Evolutionary conservation across 1,140 invertebrate genomes (phyloP).

Genomic region (Acromyrmex heyeri): DNA sequence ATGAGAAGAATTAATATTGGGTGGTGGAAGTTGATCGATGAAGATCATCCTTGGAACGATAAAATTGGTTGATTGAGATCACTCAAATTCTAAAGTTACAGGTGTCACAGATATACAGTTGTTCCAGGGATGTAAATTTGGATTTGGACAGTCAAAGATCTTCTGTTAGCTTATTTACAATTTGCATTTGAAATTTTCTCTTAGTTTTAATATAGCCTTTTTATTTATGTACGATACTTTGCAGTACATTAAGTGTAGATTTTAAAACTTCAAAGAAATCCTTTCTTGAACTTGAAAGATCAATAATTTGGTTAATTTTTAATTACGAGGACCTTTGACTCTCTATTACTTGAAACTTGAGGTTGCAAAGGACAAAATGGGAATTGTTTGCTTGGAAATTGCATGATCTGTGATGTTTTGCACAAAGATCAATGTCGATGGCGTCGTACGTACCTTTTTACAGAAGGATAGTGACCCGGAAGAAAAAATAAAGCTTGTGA

Average conservation of each 20-base stretch:
- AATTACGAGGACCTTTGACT: neutral
- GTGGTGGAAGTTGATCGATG: constrained; percentile 1
- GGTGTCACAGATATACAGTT: neutral
- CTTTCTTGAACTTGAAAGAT: neutral
- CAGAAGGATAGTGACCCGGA: constrained; percentile 31
- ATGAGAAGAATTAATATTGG: neutral
- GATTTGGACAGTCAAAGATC: constrained; percentile 11
- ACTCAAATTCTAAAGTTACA: neutral
- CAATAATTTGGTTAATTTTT: neutral
- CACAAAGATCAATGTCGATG: constrained; percentile 49
- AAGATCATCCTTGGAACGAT: constrained; percentile 12
- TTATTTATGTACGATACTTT: neutral
- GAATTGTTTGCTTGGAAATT: constrained; percentile 29
- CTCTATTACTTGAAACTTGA: neutral
- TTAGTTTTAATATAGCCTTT: neutral
- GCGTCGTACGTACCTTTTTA: neutral
- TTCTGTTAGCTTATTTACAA: neutral
- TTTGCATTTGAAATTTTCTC: neutral
- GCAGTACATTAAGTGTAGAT: too few relatives aligned
- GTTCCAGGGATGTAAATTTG: constrained; percentile 25
- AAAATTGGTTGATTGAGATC: neutral
- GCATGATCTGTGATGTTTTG: constrained; percentile 62
- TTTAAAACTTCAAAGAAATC: neutral
- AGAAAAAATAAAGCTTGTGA: constrained; percentile 84
- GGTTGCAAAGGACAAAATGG: neutral